Evolutionary conservation across 2,113 vertebrate genomes (phyloP).

Genomic region (Microcebus tavaratra): DNA sequence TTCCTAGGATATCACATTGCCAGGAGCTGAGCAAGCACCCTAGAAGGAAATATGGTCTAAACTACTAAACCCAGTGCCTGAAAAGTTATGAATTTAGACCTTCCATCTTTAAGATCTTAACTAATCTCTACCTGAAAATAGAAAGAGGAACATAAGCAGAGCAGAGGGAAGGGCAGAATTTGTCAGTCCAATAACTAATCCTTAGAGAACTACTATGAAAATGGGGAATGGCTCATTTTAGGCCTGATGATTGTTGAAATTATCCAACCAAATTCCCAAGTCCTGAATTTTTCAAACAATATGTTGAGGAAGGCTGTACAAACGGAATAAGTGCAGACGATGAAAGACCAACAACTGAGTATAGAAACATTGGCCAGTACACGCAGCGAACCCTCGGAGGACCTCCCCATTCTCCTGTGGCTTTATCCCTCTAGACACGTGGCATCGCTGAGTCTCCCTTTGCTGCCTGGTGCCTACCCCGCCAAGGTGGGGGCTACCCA

Average conservation of each 20-base stretch:
- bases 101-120: neutral
- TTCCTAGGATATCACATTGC: neutral
- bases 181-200: neutral
- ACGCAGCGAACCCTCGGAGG: neutral
- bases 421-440: neutral
- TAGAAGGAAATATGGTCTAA: neutral
- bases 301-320: neutral
- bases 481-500: too few species aligned
- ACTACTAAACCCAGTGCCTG: neutral
- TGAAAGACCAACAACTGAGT: neutral
- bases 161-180: neutral
- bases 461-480: neutral
- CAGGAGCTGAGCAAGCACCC: neutral
- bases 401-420: too few species aligned
- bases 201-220: neutral
- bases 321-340: neutral
- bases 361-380: neutral
- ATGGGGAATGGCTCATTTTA: neutral
- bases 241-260: neutral
- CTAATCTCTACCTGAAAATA: neutral
- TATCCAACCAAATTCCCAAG: neutral
- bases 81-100: neutral
- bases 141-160: too few species aligned
- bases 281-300: neutral
- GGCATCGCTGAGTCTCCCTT: neutral